Evolutionary conservation across 2,888 invertebrate species (phyloP).

Genomic region (Acutogordius australiensis): DNA sequence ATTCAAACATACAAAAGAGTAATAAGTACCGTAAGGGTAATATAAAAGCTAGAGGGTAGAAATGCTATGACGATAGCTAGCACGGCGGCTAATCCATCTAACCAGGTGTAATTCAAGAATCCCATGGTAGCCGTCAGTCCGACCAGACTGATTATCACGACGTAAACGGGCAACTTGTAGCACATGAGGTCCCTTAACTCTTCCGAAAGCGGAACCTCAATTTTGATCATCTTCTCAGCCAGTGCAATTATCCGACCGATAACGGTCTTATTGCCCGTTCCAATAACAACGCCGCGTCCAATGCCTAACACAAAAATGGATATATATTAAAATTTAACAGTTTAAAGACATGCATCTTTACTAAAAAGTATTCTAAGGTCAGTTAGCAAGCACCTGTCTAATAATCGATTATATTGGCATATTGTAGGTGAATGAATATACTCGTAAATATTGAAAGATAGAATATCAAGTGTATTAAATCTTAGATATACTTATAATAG

Average conservation of each 20-base stretch:
- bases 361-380: no score
- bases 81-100: neutral
- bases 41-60: neutral
- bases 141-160: neutral
- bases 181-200: neutral
- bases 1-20: no score
- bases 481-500: no score
- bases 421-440: no score
- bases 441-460: no score
- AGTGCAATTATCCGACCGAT: neutral
- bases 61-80: neutral
- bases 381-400: no score
- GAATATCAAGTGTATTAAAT: no score
- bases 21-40: conserved; percentile 3
- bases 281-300: neutral
- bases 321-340: no score
- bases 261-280: neutral
- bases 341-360: no score
- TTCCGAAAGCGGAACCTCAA: neutral
- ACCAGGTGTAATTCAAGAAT: neutral
- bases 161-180: neutral
- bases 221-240: neutral
- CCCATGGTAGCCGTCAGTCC: neutral
- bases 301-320: neutral
- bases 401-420: no score